Evolutionary conservation across 2,888 invertebrate species (phyloP), one percentile per base, ranked within the genome.

Genomic region (Bugulina stolonifera): DNA sequence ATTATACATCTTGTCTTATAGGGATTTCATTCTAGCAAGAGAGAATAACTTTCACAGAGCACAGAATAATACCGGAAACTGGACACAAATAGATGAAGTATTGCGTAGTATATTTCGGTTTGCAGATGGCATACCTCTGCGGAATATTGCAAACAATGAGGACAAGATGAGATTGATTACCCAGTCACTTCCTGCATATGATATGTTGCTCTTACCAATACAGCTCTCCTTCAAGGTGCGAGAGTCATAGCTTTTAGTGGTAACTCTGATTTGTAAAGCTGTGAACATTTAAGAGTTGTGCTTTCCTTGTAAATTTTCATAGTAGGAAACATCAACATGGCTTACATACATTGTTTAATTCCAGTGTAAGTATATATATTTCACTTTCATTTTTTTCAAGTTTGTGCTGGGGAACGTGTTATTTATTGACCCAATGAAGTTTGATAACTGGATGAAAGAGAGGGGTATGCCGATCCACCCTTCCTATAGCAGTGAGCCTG

Each of bases 341-440:
- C n/a, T n/a, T n/a, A n/a, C n/a, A n/a, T n/a, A n/a, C n/a, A n/a
- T n/a, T n/a, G n/a, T n/a, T n/a, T n/a, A n/a, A n/a, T n/a, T n/a
- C n/a, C n/a, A n/a, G n/a, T n/a, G n/a, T n/a, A n/a, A n/a, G n/a
- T n/a, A n/a, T n/a, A n/a, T n/a, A n/a, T n/a, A n/a, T n/a, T n/a
- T n/a, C n/a, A n/a, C n/a, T 52, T 52, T 10, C 10, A 10, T 14
- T 52, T 14, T 22, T 14, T 52, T 52, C 14, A 23, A 57, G 64
- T 64, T 64, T 64, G 32, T 64, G 27, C 64, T 64, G 64, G 64
- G 64, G 14, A 64, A 64, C 27, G 64, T 64, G 29, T 27, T 64
- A 32, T 64, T 64, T n/a, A 64, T 64, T n/a, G 32, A 64, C 5
- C 64, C 64, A 2, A 27, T 29, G 10, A 64, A 25, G 14, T 34